Conservation (phyloP, 2,113 vertebrate species). For the Oryzias celebensis region DNA sequence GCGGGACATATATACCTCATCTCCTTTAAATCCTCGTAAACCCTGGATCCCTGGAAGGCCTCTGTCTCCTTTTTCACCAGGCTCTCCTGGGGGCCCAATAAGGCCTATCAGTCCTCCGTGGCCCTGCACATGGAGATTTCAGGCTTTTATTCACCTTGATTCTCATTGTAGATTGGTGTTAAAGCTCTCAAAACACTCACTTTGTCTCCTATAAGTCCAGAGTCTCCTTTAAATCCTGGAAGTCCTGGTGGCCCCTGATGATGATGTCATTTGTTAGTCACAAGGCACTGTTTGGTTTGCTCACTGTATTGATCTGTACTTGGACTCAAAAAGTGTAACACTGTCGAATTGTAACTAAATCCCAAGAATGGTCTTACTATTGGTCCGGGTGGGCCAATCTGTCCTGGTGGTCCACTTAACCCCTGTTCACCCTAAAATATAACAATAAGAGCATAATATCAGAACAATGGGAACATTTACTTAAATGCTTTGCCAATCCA, state of each 20-base stretch:
- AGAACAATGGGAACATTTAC: background rate
- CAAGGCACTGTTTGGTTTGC: too few relatives aligned
- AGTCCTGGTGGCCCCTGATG: constrained; percentile 87
- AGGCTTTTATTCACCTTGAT: constrained; percentile 27
- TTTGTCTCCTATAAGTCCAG: constrained; percentile 88
- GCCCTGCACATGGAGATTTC: constrained; percentile 75
- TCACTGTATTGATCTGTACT: too few relatives aligned
- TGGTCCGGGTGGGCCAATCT: constrained; percentile 87
- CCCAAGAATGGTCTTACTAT: constrained; percentile 75
- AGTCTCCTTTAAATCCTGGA: constrained; percentile 87
- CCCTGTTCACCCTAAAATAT: constrained; percentile 87
- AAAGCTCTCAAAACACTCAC: constrained; percentile 63
- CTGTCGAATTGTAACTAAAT: too few relatives aligned
- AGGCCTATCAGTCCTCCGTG: constrained; percentile 87
- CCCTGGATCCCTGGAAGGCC: constrained; percentile 87
- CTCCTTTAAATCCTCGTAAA: constrained; percentile 83
- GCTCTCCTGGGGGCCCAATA: constrained; percentile 87
- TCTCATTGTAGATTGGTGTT: background rate
- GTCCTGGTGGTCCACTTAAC: constrained; percentile 84
- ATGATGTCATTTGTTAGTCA: constrained; percentile 18
- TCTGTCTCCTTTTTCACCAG: constrained; percentile 91
- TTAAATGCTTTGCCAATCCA: background rate
- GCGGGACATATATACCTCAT: constrained; percentile 71
- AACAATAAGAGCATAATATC: constrained; percentile 13
- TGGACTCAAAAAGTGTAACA: too few relatives aligned